Evolutionary conservation across 2,888 invertebrate species (phyloP).

Genomic region (Heliconius erato): DNA sequence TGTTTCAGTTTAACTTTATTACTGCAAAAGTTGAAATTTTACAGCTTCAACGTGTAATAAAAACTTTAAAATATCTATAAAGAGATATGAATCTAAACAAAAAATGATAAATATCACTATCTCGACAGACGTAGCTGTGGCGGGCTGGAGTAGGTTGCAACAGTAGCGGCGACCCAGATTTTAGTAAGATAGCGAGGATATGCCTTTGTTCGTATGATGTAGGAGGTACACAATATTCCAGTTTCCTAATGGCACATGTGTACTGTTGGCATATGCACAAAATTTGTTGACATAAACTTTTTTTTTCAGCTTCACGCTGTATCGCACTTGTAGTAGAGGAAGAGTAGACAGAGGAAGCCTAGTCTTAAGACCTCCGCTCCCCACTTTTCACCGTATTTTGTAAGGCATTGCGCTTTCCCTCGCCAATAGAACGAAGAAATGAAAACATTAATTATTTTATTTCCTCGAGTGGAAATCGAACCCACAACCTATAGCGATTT

Average conservation of each 20-base stretch:
- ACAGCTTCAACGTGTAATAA: constrained; percentile 2
- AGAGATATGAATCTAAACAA: constrained; percentile 6
- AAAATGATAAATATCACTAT: constrained; percentile 17
- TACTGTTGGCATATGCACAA: too few species aligned
- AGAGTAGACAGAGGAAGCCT: too few species aligned
- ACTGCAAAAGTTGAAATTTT: constrained; percentile 15
- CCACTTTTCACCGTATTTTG: too few species aligned
- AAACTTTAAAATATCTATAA: constrained; percentile 12
- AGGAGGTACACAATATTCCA: constrained; percentile 9
- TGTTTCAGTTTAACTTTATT: constrained; percentile 17
- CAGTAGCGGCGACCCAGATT: constrained; percentile 51
- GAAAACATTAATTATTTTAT: too few species aligned
- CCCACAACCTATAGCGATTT: too few species aligned
- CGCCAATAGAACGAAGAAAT: too few species aligned
- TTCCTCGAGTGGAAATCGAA: too few species aligned
- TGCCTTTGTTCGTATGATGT: constrained; percentile 45
- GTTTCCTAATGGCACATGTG: constrained; percentile 1
- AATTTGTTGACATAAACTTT: too few species aligned
- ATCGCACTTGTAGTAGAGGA: too few species aligned
- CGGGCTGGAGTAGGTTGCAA: constrained; percentile 42
- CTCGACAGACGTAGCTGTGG: background rate
- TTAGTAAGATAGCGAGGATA: constrained; percentile 42
- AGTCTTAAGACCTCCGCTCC: too few species aligned
- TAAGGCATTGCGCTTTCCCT: too few species aligned
- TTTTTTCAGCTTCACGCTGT: too few species aligned